These are phyloP conservation scores for Teleogryllus occipitalis DNA, from an alignment of 1,140 invertebrate species.

Conservation along the genomic window DNA sequence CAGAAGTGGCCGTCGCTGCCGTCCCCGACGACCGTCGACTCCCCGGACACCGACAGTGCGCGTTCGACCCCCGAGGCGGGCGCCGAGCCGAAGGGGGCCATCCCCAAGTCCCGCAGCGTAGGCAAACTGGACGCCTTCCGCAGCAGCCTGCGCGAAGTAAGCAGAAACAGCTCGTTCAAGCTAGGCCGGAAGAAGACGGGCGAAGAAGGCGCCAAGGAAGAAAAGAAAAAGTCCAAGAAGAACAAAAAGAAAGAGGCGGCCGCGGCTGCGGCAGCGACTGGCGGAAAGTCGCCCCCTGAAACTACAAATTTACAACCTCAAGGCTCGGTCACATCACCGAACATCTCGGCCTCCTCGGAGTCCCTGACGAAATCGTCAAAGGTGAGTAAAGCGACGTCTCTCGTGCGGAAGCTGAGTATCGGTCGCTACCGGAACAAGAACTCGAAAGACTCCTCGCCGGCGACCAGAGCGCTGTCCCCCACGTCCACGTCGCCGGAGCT, in stretches of 20 bases:
- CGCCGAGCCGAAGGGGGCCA: neutral
- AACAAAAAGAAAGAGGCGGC: neutral
- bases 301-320: neutral
- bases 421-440: neutral
- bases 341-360: neutral
- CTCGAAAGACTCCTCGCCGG: neutral
- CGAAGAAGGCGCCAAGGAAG: neutral
- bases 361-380: neutral
- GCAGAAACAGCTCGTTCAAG: neutral
- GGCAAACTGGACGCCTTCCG: neutral
- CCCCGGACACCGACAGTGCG: neutral
- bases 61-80: neutral
- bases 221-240: neutral
- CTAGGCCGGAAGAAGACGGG: neutral
- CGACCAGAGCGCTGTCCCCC: neutral
- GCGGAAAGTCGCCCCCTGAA: neutral
- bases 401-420: constrained; percentile 9
- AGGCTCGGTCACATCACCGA: neutral
- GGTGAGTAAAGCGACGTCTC: neutral
- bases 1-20: neutral
- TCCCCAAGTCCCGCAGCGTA: neutral
- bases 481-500: neutral
- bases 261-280: neutral
- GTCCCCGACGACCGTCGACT: neutral
- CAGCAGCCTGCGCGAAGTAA: neutral